A percentile compares a stretch with the other conserved stretches of the same genome.
These are phyloP conservation scores for Serripes groenlandicus DNA, from an alignment of 2,888 invertebrate genomes.

Conservation along the genomic window DNA sequence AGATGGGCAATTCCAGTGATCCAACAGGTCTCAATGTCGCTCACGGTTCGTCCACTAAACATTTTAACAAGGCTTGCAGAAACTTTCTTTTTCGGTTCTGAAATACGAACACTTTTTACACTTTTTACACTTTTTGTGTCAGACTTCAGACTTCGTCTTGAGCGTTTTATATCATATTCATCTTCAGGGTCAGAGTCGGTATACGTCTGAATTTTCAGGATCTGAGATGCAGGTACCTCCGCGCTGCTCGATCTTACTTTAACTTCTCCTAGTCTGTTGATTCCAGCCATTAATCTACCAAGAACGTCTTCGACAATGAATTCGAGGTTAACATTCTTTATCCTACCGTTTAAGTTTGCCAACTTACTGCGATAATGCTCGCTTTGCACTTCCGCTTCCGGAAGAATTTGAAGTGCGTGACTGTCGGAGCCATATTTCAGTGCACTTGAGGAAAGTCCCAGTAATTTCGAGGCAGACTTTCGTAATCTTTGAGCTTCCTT, in stretches of 20 bases:
- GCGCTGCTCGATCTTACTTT: slow-evolving; percentile 45
- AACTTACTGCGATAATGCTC: slow-evolving; percentile 59
- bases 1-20: slow-evolving; percentile 69
- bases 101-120: neutral
- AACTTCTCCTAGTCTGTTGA: slow-evolving; percentile 63
- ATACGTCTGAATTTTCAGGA: slow-evolving; percentile 10
- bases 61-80: slow-evolving; percentile 30
- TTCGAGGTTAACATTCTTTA: slow-evolving; percentile 55
- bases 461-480: slow-evolving; percentile 62
- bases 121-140: slow-evolving; percentile 30
- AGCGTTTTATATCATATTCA: slow-evolving; percentile 43
- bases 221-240: slow-evolving; percentile 26
- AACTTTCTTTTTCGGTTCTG: slow-evolving; percentile 12
- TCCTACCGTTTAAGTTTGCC: slow-evolving; percentile 46
- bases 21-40: slow-evolving; percentile 66
- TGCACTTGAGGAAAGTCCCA: slow-evolving; percentile 48
- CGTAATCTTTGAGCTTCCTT: slow-evolving; percentile 64
- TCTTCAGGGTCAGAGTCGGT: slow-evolving; percentile 60
- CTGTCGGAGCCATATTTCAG: slow-evolving; percentile 63
- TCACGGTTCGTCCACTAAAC: slow-evolving; percentile 45
- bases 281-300: slow-evolving; percentile 52
- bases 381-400: slow-evolving; percentile 44
- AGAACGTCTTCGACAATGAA: slow-evolving; percentile 60
- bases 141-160: slow-evolving; percentile 17
- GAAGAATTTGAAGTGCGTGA: slow-evolving; percentile 61